Percentiles rank a stretch among this genome's conserved stretches.
Conservation (phyloP, 2,888 invertebrate species). For the Pseudococcus longispinus region DNA sequence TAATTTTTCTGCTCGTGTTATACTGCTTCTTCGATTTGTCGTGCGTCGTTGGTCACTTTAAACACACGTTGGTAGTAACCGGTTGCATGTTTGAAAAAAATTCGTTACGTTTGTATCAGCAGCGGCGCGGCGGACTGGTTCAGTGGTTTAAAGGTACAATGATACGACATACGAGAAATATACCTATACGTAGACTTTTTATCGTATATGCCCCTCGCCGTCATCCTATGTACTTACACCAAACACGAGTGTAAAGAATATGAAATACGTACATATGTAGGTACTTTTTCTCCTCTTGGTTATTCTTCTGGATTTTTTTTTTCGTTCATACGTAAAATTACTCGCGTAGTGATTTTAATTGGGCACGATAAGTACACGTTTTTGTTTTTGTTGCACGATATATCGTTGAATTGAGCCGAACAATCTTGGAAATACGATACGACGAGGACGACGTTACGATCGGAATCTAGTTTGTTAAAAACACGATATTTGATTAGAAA, state of each 20-base stretch:
- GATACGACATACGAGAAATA: slow-evolving; percentile 2
- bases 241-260: slow-evolving; percentile 2
- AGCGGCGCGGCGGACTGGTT: slow-evolving; percentile 47
- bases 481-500: slow-evolving; percentile 31
- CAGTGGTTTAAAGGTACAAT: slow-evolving; percentile 19
- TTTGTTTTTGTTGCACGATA: slow-evolving; percentile 8
- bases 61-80: slow-evolving; percentile 46
- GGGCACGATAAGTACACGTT: not conserved
- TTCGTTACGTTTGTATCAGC: slow-evolving; percentile 54
- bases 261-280: not conserved
- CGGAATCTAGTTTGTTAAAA: slow-evolving; percentile 15
- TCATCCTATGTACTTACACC: not conserved
- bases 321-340: not conserved
- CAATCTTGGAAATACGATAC: not conserved
- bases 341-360: not conserved
- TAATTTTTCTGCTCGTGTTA: slow-evolving; percentile 45
- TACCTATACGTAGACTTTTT: not conserved
- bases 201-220: not conserved
- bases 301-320: not conserved
- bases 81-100: slow-evolving; percentile 44
- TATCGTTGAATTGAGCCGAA: not conserved
- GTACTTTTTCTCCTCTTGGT: too few relatives aligned
- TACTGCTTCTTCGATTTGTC: slow-evolving; percentile 49
- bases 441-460: not conserved
- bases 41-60: slow-evolving; percentile 41